Conservation (phyloP, 2,113 vertebrate species). For the Phalacrocorax brasilianus region DNA sequence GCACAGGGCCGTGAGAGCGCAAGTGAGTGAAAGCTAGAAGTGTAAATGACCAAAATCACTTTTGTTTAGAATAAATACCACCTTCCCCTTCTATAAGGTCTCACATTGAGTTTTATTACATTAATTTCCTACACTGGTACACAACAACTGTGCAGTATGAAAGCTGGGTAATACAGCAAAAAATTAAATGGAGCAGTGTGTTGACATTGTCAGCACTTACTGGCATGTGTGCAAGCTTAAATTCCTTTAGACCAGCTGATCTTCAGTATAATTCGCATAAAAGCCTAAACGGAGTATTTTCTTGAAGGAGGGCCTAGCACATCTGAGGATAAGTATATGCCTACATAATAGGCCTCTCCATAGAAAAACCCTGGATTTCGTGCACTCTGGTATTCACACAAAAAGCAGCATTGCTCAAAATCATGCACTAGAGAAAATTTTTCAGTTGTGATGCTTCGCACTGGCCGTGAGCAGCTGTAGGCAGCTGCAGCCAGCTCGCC, state of each 20-base stretch:
- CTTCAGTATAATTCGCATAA: background rate
- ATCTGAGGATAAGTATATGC: background rate
- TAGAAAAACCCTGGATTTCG: background rate
- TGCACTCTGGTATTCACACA: background rate
- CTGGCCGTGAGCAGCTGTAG: background rate
- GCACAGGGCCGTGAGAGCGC: rapidly evolving
- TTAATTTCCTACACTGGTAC: background rate
- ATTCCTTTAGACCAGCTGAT: background rate
- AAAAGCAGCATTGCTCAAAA: background rate
- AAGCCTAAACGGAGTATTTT: background rate
- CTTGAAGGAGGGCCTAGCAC: background rate
- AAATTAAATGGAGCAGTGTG: background rate
- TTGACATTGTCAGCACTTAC: background rate
- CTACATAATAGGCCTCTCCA: background rate
- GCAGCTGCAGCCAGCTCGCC: background rate
- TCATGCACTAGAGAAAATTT: background rate
- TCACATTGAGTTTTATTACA: background rate
- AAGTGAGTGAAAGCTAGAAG: background rate
- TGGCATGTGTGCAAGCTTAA: background rate
- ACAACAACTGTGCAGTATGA: background rate
- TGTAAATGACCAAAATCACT: background rate
- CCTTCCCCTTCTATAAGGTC: background rate
- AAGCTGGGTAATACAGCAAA: background rate
- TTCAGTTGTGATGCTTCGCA: background rate
- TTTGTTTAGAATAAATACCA: background rate